phyloP scores from a whole-genome alignment of 2,888 invertebrate genomes.

The Pilophorus perplexus region DNA sequence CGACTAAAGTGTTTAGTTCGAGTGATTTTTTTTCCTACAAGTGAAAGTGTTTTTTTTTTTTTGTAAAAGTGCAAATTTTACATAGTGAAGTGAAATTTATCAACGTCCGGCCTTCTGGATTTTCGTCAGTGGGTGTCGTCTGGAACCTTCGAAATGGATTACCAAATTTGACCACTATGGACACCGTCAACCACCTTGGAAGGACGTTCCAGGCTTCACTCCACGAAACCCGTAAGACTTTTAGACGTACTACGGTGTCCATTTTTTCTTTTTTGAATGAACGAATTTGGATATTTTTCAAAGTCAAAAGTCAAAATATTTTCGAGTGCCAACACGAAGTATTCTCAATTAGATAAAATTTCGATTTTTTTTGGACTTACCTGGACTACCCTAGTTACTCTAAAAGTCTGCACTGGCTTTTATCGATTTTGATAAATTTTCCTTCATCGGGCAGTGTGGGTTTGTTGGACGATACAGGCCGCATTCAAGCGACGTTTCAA shows the following conservation, averaged over 20 bases:
- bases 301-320: background rate
- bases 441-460: too few relatives aligned
- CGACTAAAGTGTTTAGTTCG: background rate
- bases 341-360: too few relatives aligned
- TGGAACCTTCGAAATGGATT: slow-evolving; percentile 16
- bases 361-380: background rate
- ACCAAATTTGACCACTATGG: background rate
- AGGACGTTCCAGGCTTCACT: slow-evolving; percentile 36
- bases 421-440: too few relatives aligned
- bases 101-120: background rate
- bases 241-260: slow-evolving; percentile 34
- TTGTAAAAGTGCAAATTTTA: background rate
- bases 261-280: background rate
- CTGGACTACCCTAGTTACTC: slow-evolving; percentile 26
- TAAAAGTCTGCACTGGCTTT: slow-evolving; percentile 12
- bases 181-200: background rate
- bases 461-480: too few relatives aligned
- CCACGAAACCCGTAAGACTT: slow-evolving; percentile 30
- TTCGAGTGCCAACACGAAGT: too few relatives aligned
- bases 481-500: too few relatives aligned
- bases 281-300: background rate
- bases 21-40: background rate
- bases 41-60: slow-evolving; percentile 21
- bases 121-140: slow-evolving; percentile 22
- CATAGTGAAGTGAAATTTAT: slow-evolving; percentile 3